Evolutionary conservation across 2,888 invertebrate species (phyloP).

Genomic region (Macropis europaea): DNA sequence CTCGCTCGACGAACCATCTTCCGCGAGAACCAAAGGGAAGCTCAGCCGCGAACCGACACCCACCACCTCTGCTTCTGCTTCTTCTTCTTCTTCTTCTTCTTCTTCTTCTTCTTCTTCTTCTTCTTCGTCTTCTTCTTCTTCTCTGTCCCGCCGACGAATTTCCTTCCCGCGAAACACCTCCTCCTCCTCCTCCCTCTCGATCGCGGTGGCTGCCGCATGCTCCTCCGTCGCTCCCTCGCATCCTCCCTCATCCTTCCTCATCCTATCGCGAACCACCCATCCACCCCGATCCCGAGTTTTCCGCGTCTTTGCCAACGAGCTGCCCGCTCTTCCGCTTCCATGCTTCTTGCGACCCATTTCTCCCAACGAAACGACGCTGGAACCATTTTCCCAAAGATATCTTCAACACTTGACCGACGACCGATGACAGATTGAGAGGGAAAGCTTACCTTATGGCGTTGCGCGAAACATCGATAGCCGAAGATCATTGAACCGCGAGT

Average conservation of each 20-base stretch:
- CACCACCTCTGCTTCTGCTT: background rate
- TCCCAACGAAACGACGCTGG: too few species aligned
- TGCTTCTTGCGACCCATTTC: slow-evolving; percentile 55
- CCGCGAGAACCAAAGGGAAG: slow-evolving; percentile 32
- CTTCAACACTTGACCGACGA: too few species aligned
- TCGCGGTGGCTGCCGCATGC: too few species aligned
- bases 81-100: background rate
- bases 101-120: background rate
- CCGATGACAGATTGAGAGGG: too few species aligned
- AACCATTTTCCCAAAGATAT: too few species aligned
- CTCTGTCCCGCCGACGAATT: too few species aligned
- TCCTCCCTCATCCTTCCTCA: too few species aligned
- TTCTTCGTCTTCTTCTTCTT: background rate
- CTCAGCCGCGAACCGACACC: slow-evolving; percentile 36
- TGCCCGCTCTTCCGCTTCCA: slow-evolving; percentile 2
- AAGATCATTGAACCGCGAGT: too few species aligned
- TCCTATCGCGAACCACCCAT: background rate
- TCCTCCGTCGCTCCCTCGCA: too few species aligned
- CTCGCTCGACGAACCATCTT: background rate
- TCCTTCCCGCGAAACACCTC: too few species aligned
- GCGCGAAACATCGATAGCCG: too few species aligned
- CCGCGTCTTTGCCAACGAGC: background rate
- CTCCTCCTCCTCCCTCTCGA: background rate
- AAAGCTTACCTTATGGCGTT: too few species aligned
- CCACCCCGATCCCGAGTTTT: background rate